Evolutionary conservation across 2,113 vertebrate genomes (phyloP).

Genomic region (Talpa occidentalis): DNA sequence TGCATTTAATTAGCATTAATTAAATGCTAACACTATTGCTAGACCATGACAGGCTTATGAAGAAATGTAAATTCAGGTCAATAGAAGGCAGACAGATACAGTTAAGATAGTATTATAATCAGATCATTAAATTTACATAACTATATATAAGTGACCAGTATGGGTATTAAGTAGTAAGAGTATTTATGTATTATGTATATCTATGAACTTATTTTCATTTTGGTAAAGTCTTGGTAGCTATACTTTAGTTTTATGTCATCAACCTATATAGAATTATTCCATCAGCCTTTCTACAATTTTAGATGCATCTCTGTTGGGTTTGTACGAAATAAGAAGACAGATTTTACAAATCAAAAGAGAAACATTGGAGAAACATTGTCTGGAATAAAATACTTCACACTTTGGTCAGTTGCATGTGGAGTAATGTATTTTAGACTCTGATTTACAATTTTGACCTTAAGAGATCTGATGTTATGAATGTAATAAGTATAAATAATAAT

Average conservation of each 20-base stretch:
- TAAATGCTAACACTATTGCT: background rate
- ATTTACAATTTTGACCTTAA: slow-evolving; percentile 35
- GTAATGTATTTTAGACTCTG: slow-evolving; percentile 21
- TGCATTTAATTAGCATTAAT: slow-evolving; percentile 22
- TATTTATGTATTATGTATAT: background rate
- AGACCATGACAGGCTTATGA: background rate
- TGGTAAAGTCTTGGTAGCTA: background rate
- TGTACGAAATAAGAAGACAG: background rate
- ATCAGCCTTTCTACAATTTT: background rate
- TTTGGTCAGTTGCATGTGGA: background rate
- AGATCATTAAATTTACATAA: background rate
- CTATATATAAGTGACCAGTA: background rate
- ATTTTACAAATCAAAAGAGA: background rate
- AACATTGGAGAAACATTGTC: background rate
- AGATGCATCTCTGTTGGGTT: background rate
- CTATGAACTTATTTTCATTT: slow-evolving; percentile 3
- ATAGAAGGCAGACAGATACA: background rate
- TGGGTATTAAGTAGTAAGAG: background rate
- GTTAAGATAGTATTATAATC: background rate
- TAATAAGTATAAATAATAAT: background rate
- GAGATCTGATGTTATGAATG: background rate
- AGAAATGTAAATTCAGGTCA: slow-evolving; percentile 17
- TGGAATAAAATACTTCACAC: slow-evolving; percentile 31
- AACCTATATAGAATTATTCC: background rate
- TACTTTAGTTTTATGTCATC: background rate